Conservation (phyloP, 1,140 invertebrate species). For the Hestina assimilis region DNA sequence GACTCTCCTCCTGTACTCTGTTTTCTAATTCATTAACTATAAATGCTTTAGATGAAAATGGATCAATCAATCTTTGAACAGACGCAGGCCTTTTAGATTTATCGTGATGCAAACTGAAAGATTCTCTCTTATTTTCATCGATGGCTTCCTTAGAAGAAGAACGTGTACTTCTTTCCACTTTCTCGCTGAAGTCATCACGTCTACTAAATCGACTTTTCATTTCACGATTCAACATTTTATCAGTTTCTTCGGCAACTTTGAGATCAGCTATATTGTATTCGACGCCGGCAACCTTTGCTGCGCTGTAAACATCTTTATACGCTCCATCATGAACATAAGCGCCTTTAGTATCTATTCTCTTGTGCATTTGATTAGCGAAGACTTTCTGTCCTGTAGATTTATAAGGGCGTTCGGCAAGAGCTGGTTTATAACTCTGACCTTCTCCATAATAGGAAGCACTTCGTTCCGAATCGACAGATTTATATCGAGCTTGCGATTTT, state of each 20-base stretch:
- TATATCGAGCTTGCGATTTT: conserved; percentile 53
- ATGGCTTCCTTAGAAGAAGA: conserved; percentile 59
- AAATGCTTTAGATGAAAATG: conserved; percentile 65
- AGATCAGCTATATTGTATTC: conserved; percentile 75
- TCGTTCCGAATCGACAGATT: conserved; percentile 53
- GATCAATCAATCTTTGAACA: conserved; percentile 60
- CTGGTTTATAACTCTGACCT: conserved; percentile 56
- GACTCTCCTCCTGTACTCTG: conserved; percentile 47
- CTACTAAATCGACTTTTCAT: conserved; percentile 61
- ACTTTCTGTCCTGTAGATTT: conserved; percentile 73
- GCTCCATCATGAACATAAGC: conserved; percentile 74
- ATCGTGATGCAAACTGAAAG: conserved; percentile 57
- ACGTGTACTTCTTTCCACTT: conserved; percentile 48
- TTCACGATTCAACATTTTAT: conserved; percentile 66
- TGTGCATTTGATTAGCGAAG: conserved; percentile 74
- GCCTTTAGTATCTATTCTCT: conserved; percentile 76
- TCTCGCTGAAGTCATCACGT: conserved; percentile 63
- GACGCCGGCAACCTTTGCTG: conserved; percentile 62
- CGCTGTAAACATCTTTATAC: conserved; percentile 69
- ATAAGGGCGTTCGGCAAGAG: conserved; percentile 57
- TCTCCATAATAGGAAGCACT: conserved; percentile 31
- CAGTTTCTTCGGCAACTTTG: conserved; percentile 74
- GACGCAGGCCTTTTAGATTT: conserved; percentile 62
- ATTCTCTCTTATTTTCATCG: conserved; percentile 55
- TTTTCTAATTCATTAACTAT: conserved; percentile 54